Conservation (phyloP, 2,888 invertebrate genomes). For the Melipona bicolor region DNA sequence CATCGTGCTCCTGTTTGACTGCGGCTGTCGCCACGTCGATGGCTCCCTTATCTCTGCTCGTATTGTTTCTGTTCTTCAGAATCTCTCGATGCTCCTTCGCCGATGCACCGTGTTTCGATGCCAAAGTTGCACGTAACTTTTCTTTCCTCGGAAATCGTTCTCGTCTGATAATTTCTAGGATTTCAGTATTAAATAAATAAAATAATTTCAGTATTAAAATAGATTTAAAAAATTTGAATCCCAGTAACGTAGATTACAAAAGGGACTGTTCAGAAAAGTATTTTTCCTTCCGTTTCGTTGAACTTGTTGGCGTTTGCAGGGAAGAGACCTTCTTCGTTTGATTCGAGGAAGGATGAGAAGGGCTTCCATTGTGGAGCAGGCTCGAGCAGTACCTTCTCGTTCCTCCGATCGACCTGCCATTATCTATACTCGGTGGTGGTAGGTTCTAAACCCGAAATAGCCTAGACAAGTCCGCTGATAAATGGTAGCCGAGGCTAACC, state of each 20-base stretch:
- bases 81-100: constrained; percentile 18
- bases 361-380: not conserved
- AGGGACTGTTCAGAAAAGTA: not conserved
- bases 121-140: not conserved
- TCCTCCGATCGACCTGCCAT: constrained; percentile 35
- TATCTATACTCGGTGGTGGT: constrained; percentile 31
- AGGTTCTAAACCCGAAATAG: constrained; percentile 37
- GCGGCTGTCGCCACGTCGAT: not conserved
- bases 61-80: constrained; percentile 1
- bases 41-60: constrained; percentile 13
- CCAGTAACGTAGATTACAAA: not conserved
- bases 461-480: constrained; percentile 35
- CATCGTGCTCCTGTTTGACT: not conserved
- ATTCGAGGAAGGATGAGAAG: not conserved
- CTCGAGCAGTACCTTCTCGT: constrained; percentile 24
- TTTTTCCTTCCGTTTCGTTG: not conserved
- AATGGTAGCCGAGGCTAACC: constrained; percentile 30
- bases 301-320: not conserved
- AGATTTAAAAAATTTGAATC: not conserved
- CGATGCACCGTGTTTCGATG: not conserved
- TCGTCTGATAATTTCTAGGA: not conserved
- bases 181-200: not conserved
- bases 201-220: not conserved
- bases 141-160: no score
- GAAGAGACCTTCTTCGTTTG: not conserved